Evolutionary conservation across 2,888 invertebrate genomes (phyloP), one percentile per base, ranked within the genome.

Genomic region (Scaptomyza flava): DNA sequence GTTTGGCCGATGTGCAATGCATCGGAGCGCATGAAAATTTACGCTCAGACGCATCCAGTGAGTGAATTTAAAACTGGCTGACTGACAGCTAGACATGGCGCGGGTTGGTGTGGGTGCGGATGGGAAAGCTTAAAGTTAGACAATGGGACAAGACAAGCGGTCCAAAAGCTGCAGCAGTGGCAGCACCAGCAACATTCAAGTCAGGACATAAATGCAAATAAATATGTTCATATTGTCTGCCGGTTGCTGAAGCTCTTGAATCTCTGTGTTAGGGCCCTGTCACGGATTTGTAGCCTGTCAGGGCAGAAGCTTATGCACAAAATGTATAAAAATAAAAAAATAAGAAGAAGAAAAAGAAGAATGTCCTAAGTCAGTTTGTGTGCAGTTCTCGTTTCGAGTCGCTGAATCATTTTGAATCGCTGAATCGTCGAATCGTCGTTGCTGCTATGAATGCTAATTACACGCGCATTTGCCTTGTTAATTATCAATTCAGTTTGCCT

Each of bases 401-500:
- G 20, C 9, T 50, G 50, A n/a, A 34, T 34, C 50, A 23, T 34
- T 38, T 38, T 38, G 50, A 36, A 20, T 34, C 48, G n/a, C 6
- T 47, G 47, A 47, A 7, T 45, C 14, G 27, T 11, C 1, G 48
- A 48, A 8, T 51, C 27, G 38, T 71, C 58, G 50, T 58, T 62
- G 73, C 77, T 75, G 72, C 80, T 72, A 83, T 86, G 88, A 86
- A 89, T 89, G 82, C 81, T 88, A 89, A 88, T 89, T 81, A 89
- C 78, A 77, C 76, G 79, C 85, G 72, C 88, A 88, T 89, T 89
- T 82, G 75, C 84, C 84, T 79, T 88, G 89, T 84, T 90, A 89
- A 90, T 89, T 89, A 88, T 88, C 89, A 88, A 89, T 88, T 87
- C 89, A 85, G 79, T 86, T 81, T 77, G 64, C 57, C 56, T 67